Evolutionary conservation across 2,113 vertebrate species (phyloP).

Genomic region (Brienomyrus brachyistius): DNA sequence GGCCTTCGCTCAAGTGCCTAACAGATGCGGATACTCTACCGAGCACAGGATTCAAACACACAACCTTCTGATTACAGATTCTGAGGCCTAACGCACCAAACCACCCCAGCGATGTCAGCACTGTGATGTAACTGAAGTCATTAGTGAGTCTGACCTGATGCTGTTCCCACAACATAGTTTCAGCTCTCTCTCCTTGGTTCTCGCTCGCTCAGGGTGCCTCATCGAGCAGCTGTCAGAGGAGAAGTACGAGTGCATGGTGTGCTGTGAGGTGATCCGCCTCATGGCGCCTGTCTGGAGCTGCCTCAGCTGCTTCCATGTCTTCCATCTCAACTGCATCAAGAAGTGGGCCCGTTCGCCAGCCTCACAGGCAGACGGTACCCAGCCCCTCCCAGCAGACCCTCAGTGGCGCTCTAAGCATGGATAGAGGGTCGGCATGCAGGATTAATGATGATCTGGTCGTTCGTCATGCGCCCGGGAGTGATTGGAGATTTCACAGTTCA

Average conservation of each 20-base stretch:
- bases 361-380: conserved; percentile 84
- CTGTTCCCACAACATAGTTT: background rate
- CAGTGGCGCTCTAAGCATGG: background rate
- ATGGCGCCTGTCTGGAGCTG: conserved; percentile 92
- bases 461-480: background rate
- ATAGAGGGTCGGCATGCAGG: background rate
- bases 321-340: conserved; percentile 94
- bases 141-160: background rate
- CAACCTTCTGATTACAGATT: background rate
- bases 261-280: conserved; percentile 82
- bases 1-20: background rate
- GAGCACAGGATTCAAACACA: background rate
- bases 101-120: background rate
- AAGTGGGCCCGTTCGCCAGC: conserved; percentile 95
- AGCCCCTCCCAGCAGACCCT: background rate
- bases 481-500: background rate
- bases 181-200: background rate
- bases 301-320: conserved; percentile 93
- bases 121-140: background rate
- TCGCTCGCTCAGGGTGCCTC: conserved; percentile 66
- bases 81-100: background rate
- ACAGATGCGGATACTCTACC: background rate
- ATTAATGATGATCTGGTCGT: background rate
- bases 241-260: conserved; percentile 98
- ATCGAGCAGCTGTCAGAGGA: conserved; percentile 92